phyloP scores from a whole-genome alignment of 2,113 vertebrate genomes.

The Pogonocichla stellata region DNA sequence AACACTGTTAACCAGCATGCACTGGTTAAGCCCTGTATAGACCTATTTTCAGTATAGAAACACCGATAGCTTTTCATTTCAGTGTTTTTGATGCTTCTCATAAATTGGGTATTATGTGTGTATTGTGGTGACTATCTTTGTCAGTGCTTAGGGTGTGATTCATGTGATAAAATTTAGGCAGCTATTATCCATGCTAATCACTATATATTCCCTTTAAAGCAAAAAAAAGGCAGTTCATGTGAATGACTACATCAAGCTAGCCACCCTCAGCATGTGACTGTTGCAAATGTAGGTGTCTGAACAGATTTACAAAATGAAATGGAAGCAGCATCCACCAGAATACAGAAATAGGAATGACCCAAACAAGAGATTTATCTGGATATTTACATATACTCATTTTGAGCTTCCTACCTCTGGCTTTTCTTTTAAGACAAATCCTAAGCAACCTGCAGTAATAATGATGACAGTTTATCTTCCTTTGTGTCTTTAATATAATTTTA shows the following conservation, averaged over 20 bases:
- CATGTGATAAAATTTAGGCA: background rate
- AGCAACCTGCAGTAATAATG: background rate
- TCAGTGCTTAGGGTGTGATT: background rate
- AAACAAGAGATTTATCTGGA: background rate
- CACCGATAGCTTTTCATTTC: background rate
- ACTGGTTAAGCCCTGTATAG: accelerated
- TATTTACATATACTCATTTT: background rate
- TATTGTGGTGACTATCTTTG: background rate
- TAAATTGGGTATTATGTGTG: background rate
- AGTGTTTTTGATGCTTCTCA: background rate
- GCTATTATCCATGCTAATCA: background rate
- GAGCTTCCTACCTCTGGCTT: background rate
- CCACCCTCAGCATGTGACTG: background rate
- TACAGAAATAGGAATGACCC: background rate
- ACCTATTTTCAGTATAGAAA: background rate
- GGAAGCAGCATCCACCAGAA: background rate
- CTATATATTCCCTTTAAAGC: background rate
- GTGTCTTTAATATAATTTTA: background rate
- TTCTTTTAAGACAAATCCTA: background rate
- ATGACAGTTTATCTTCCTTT: background rate
- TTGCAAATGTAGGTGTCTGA: background rate
- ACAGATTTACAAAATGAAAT: background rate
- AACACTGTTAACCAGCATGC: background rate
- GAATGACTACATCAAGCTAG: background rate
- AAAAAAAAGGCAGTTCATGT: background rate